phyloP scores from a whole-genome alignment of 2,888 invertebrate genomes.

The Spodoptera exigua region DNA sequence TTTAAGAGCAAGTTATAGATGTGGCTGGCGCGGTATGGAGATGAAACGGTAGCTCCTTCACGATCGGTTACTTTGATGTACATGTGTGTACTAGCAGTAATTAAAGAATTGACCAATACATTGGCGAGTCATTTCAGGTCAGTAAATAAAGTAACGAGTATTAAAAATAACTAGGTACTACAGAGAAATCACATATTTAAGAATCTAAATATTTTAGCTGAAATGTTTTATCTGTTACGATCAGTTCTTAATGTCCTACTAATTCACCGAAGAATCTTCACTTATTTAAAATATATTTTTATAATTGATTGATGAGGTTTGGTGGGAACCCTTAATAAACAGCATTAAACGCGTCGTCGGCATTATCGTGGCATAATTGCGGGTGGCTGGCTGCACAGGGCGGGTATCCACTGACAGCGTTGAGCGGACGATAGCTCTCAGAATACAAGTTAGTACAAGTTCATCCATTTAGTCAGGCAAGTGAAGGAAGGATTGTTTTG shows the following conservation, averaged over 20 bases:
- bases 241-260: too few species aligned
- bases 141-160: conserved; percentile 16
- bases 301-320: background rate
- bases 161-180: conserved; percentile 16
- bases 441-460: too few species aligned
- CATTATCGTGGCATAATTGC: conserved; percentile 80
- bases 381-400: conserved; percentile 60
- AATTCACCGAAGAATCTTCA: too few species aligned
- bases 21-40: conserved; percentile 34
- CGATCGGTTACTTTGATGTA: conserved; percentile 45
- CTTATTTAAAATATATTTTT: background rate
- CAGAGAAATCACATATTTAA: too few species aligned
- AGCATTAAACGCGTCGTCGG: conserved; percentile 77
- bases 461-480: too few species aligned
- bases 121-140: conserved; percentile 22
- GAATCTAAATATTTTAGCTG: too few species aligned
- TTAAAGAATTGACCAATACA: conserved; percentile 40
- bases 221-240: too few species aligned
- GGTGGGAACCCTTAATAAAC: conserved; percentile 74
- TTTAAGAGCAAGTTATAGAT: conserved; percentile 55
- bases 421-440: conserved; percentile 10
- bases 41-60: conserved; percentile 54
- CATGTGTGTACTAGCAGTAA: conserved; percentile 15
- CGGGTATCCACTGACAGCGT: conserved; percentile 50
- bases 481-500: too few species aligned